These are phyloP conservation scores for Mesoclemmys tuberculata DNA, from an alignment of 2,113 vertebrate species.

Conservation along the genomic window DNA sequence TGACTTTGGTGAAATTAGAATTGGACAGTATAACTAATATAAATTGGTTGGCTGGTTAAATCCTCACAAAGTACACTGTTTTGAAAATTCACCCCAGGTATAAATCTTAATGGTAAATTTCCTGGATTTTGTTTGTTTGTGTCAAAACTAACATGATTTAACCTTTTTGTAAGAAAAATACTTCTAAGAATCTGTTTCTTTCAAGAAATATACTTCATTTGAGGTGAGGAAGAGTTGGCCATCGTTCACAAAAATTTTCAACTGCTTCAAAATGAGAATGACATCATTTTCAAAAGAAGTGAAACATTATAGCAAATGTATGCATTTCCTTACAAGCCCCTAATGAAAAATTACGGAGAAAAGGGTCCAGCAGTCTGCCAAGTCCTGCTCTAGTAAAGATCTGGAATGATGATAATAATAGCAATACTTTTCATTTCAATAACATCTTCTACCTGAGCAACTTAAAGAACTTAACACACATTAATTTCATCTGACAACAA, in stretches of 20 bases:
- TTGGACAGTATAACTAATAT: not conserved
- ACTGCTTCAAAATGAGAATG: constrained; percentile 66
- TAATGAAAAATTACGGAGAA: constrained; percentile 48
- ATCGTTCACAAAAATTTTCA: constrained; percentile 57
- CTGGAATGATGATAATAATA: not conserved
- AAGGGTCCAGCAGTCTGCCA: constrained; percentile 25
- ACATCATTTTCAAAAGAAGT: constrained; percentile 54
- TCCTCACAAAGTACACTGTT: not conserved
- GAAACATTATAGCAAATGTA: constrained; percentile 49
- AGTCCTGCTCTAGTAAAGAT: constrained; percentile 53
- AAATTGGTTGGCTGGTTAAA: not conserved
- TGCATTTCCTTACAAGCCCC: constrained; percentile 60
- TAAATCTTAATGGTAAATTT: constrained; percentile 4
- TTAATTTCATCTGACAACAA: not conserved
- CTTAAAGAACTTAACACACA: not conserved
- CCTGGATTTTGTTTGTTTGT: constrained; percentile 11
- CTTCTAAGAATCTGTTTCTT: constrained; percentile 65
- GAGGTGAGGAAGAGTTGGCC: constrained; percentile 47
- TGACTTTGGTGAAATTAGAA: not conserved
- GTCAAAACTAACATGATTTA: constrained; percentile 40
- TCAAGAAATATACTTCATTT: constrained; percentile 49
- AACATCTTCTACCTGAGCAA: not conserved
- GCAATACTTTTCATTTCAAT: not conserved
- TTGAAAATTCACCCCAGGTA: not conserved
- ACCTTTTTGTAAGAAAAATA: constrained; percentile 17